phyloP scores from a whole-genome alignment of 2,888 invertebrate genomes.

The Muscina levida region DNA sequence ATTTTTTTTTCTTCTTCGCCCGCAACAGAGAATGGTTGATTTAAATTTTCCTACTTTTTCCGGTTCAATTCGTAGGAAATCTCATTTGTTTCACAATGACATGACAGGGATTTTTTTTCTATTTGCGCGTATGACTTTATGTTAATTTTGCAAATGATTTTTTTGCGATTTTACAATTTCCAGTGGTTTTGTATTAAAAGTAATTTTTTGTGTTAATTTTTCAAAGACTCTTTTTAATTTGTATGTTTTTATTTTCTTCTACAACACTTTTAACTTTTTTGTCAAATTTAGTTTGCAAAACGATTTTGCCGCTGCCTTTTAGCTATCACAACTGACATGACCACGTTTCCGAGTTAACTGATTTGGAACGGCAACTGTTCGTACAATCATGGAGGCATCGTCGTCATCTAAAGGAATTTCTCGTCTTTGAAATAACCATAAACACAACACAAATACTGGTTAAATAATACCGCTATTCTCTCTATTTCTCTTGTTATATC shows the following conservation, averaged over 20 bases:
- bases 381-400: constrained; percentile 52
- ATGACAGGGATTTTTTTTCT: no score
- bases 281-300: constrained; percentile 60
- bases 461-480: constrained; percentile 45
- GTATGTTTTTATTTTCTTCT: neutral
- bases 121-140: neutral
- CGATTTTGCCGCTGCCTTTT: constrained; percentile 69
- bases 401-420: constrained; percentile 62
- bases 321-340: constrained; percentile 75
- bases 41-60: neutral
- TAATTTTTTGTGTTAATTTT: constrained; percentile 1
- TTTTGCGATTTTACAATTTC: neutral
- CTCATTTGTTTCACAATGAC: neutral
- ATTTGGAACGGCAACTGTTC: constrained; percentile 72
- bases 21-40: no score
- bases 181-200: constrained; percentile 10
- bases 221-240: constrained; percentile 15
- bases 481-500: neutral
- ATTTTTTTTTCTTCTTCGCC: constrained; percentile 28
- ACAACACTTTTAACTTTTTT: constrained; percentile 14
- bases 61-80: neutral
- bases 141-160: neutral
- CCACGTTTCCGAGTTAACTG: constrained; percentile 80
- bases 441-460: constrained; percentile 48
- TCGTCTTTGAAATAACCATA: constrained; percentile 42